A percentile compares a stretch with the other conserved stretches of the same genome.
Conservation (phyloP, 2,113 vertebrate genomes). For the Jacana jacana region DNA sequence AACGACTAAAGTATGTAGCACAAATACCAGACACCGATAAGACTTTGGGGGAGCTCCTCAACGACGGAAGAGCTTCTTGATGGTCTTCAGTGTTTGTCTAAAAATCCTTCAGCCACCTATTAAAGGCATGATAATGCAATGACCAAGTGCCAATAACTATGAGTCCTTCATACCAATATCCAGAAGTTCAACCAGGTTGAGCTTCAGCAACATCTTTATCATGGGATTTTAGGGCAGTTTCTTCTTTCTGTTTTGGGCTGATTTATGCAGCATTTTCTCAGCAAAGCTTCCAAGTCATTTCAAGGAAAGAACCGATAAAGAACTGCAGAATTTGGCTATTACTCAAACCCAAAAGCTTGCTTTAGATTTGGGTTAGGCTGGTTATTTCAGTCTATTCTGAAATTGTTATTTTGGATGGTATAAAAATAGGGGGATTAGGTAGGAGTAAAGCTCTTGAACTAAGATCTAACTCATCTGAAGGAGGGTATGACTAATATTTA, state of each 20-base stretch:
- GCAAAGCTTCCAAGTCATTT: neutral
- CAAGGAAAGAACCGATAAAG: neutral
- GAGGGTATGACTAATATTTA: conserved; percentile 56
- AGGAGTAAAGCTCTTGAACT: conserved; percentile 46
- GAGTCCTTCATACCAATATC: neutral
- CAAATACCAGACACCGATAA: fast-evolving
- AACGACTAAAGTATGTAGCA: neutral
- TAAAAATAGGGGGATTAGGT: conserved; percentile 58
- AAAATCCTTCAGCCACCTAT: neutral
- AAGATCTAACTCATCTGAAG: conserved; percentile 35
- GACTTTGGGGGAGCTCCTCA: neutral
- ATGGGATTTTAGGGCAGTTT: neutral
- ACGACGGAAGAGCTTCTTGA: neutral
- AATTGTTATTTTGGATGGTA: neutral
- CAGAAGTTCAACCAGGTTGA: neutral
- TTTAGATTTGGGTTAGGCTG: conserved; percentile 20
- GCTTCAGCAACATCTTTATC: neutral
- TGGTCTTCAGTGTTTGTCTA: neutral
- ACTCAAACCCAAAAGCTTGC: neutral
- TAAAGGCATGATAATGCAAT: neutral
- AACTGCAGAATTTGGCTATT: conserved; percentile 1
- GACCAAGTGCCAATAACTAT: neutral
- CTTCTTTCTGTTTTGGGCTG: neutral
- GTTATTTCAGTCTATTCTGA: conserved; percentile 29
- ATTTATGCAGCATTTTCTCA: neutral